Evolutionary conservation across 2,888 invertebrate genomes (phyloP).

Genomic region (Neoitamus cyanurus): DNA sequence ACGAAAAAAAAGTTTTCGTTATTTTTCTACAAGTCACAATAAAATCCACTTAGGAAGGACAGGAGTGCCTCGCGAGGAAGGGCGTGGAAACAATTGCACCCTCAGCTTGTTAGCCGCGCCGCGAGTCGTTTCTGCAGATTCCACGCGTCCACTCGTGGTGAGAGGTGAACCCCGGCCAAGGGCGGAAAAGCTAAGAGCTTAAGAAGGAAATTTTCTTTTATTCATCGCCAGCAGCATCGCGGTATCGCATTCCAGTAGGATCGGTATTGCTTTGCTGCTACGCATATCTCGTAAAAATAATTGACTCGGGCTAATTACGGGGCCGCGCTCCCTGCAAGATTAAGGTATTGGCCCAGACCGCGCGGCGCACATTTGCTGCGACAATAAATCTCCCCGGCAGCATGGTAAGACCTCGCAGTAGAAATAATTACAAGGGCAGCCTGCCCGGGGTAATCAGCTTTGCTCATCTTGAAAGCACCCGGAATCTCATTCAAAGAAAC

Average conservation of each 20-base stretch:
- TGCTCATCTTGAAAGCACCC: background rate
- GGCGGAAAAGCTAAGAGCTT: background rate
- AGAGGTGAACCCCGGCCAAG: background rate
- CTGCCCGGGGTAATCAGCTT: background rate
- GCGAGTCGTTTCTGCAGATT: background rate
- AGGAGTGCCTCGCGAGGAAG: constrained; percentile 35
- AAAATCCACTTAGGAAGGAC: constrained; percentile 52
- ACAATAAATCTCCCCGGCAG: background rate
- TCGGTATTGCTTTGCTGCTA: background rate
- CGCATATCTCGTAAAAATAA: background rate
- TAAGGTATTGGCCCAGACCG: too few relatives aligned
- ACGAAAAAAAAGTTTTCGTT: constrained; percentile 32
- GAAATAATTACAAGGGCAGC: background rate
- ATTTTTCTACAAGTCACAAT: constrained; percentile 49
- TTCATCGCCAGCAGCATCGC: background rate
- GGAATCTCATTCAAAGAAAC: background rate
- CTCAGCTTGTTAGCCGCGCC: constrained; percentile 22
- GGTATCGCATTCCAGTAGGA: background rate
- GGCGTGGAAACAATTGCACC: constrained; percentile 23
- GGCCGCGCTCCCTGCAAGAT: too few relatives aligned
- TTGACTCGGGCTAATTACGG: background rate
- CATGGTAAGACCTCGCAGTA: background rate
- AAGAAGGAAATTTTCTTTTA: background rate
- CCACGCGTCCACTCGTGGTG: background rate
- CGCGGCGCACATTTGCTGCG: background rate